phyloP scores from a whole-genome alignment of 2,888 invertebrate species.

The Andrena trimmerana region DNA sequence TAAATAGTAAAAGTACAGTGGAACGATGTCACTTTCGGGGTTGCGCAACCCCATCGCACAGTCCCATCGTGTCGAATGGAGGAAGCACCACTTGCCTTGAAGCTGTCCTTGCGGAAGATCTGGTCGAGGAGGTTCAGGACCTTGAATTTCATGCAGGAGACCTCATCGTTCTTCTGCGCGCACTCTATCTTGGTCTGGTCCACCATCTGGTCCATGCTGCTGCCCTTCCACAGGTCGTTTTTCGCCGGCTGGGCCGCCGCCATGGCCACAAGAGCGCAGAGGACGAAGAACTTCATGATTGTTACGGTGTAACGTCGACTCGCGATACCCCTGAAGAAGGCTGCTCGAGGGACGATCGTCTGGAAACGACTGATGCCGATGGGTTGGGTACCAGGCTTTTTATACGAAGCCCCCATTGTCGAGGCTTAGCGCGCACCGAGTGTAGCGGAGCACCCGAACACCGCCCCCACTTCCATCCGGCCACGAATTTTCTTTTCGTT shows the following conservation, averaged over 20 bases:
- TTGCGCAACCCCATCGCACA: constrained; percentile 9
- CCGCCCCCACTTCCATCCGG: constrained; percentile 73
- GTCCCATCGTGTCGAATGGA: background rate
- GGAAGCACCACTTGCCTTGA: constrained; percentile 87
- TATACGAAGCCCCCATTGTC: constrained; percentile 79
- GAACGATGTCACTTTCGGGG: constrained; percentile 1
- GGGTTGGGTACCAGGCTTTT: constrained; percentile 81
- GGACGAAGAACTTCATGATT: constrained; percentile 77
- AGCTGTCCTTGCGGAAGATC: constrained; percentile 92
- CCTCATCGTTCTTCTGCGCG: constrained; percentile 90
- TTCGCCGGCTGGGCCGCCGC: constrained; percentile 88
- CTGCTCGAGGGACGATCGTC: constrained; percentile 62
- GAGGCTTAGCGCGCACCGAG: constrained; percentile 47
- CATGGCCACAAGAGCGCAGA: constrained; percentile 87
- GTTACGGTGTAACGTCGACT: constrained; percentile 20
- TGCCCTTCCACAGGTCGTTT: constrained; percentile 90
- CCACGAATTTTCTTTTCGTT: constrained; percentile 85
- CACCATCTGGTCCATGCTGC: constrained; percentile 90
- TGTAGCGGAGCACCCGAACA: constrained; percentile 58
- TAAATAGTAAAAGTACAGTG: constrained; percentile 9
- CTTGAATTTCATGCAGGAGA: constrained; percentile 94
- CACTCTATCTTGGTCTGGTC: constrained; percentile 92
- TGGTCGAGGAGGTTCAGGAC: constrained; percentile 92
- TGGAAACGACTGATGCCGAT: constrained; percentile 80
- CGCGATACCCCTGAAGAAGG: constrained; percentile 46